phyloP scores from a whole-genome alignment of 2,113 vertebrate species.

The Hippocampus comes region DNA sequence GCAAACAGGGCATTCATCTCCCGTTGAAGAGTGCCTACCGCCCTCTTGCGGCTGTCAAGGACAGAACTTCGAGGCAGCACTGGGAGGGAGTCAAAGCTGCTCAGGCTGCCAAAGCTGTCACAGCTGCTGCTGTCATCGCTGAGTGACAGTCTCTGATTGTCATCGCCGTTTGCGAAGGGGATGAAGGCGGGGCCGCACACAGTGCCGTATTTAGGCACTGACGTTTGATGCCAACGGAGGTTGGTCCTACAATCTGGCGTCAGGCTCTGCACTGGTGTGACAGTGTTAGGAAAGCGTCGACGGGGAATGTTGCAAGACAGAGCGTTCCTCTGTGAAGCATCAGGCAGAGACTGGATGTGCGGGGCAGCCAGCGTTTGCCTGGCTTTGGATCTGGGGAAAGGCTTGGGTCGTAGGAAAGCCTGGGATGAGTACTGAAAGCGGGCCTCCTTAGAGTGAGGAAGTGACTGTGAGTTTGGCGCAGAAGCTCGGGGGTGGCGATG shows the following conservation, averaged over 20 bases:
- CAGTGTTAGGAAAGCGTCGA: constrained; percentile 61
- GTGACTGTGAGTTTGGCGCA: constrained; percentile 17
- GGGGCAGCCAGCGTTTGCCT: constrained; percentile 56
- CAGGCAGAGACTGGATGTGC: constrained; percentile 7
- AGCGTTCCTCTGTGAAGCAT: constrained; percentile 19
- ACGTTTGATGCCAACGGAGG: constrained; percentile 65
- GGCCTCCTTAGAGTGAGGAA: constrained; percentile 23
- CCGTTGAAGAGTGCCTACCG: constrained; percentile 86
- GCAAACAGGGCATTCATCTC: constrained; percentile 95
- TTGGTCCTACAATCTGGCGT: constrained; percentile 64
- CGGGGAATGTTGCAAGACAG: constrained; percentile 58
- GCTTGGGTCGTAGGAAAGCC: constrained; percentile 27
- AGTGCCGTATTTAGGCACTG: constrained; percentile 72
- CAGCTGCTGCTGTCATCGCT: constrained; percentile 80
- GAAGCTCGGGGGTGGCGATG: constrained; percentile 15
- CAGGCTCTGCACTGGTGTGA: constrained; percentile 33
- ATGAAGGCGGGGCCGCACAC: constrained; percentile 56
- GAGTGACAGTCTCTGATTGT: constrained; percentile 65
- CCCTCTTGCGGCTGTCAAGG: constrained; percentile 77
- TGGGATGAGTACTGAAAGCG: constrained; percentile 33
- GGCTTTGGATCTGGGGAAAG: constrained; percentile 48
- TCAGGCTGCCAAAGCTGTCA: constrained; percentile 73
- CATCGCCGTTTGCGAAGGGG: constrained; percentile 12
- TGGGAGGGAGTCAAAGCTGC: constrained; percentile 74
- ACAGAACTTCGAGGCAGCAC: constrained; percentile 62